Evolutionary conservation across 2,888 invertebrate genomes (phyloP).

Genomic region (Drosophila subquinaria): DNA sequence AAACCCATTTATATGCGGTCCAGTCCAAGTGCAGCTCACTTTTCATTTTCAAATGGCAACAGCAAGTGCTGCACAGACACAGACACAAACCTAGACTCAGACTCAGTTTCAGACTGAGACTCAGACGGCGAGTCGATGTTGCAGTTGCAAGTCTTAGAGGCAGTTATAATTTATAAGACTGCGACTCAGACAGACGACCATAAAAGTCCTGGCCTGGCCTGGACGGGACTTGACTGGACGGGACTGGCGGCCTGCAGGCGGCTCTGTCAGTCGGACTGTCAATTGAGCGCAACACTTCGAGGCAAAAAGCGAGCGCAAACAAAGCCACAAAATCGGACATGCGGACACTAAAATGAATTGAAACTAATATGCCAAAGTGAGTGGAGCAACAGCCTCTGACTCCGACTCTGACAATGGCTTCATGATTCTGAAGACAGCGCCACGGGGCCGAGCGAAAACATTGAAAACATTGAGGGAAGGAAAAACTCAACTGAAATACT

Average conservation of each 20-base stretch:
- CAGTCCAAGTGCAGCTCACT: conserved; percentile 72
- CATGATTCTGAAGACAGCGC: conserved; percentile 72
- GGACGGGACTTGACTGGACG: conserved; percentile 40
- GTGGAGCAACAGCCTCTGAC: conserved; percentile 67
- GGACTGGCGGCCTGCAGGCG: conserved; percentile 74
- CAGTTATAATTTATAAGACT: conserved; percentile 76
- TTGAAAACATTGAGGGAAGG: conserved; percentile 12
- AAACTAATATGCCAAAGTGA: conserved; percentile 82
- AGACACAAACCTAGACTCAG: neutral
- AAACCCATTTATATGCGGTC: conserved; percentile 57
- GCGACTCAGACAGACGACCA: conserved; percentile 64
- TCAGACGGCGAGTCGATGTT: neutral
- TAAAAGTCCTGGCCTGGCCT: conserved; percentile 72
- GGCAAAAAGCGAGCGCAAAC: conserved; percentile 61
- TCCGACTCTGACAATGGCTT: conserved; percentile 65
- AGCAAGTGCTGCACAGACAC: conserved; percentile 72
- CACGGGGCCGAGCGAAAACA: conserved; percentile 46
- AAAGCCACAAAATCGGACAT: conserved; percentile 71
- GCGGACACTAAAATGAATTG: conserved; percentile 81
- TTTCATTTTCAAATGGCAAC: conserved; percentile 79
- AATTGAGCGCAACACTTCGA: conserved; percentile 80
- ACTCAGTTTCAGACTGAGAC: conserved; percentile 36
- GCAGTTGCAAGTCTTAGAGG: conserved; percentile 35
- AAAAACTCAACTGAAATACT: conserved; percentile 11
- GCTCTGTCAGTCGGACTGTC: conserved; percentile 80